Evolutionary conservation across 2,113 vertebrate species (phyloP).

Genomic region (Crotalus helleri): DNA sequence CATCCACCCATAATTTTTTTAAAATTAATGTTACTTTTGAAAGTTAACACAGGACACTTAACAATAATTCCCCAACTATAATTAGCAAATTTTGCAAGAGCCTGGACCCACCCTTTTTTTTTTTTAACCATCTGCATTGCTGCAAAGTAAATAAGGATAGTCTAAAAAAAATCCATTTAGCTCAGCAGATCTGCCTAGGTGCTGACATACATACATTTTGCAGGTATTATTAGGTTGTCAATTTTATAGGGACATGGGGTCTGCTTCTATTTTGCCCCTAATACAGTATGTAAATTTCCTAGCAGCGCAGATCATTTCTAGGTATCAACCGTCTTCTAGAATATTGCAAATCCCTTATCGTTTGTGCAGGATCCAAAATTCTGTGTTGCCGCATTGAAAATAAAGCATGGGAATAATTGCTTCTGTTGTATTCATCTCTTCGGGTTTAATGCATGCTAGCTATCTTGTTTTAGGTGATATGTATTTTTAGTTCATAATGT

Average conservation of each 20-base stretch:
- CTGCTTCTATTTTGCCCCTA: neutral
- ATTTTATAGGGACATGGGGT: neutral
- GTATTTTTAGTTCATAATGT: neutral
- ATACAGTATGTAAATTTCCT: neutral
- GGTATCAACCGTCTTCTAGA: neutral
- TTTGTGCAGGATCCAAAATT: neutral
- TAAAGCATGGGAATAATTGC: neutral
- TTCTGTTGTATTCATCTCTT: neutral
- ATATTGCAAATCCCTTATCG: neutral
- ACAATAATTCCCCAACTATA: neutral
- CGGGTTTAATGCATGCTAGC: accelerated
- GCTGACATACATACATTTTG: neutral
- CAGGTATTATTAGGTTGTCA: neutral
- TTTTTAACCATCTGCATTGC: neutral
- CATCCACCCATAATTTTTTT: neutral
- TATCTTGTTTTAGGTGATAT: neutral
- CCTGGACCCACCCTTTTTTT: neutral
- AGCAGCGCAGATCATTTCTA: neutral
- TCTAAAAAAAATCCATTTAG: neutral
- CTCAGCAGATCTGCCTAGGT: neutral
- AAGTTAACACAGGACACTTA: neutral
- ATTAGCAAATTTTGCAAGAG: neutral
- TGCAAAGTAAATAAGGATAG: neutral
- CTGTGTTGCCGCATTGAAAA: neutral
- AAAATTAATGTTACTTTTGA: neutral